These are phyloP conservation scores for Choreutis nemorana DNA, from an alignment of 2,888 invertebrate species.

Conservation along the genomic window DNA sequence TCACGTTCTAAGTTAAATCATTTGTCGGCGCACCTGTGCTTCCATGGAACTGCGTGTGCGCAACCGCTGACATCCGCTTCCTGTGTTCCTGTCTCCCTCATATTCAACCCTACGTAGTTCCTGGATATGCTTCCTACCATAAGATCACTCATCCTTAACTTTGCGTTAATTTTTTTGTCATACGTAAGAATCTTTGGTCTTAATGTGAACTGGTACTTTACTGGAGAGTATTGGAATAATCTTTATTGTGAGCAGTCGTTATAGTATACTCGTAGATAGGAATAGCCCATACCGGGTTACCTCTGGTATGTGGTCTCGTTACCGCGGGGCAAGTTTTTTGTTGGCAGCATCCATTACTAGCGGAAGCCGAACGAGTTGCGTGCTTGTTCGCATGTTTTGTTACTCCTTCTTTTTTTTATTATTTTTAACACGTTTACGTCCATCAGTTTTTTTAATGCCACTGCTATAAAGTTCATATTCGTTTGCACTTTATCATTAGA, in stretches of 20 bases:
- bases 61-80: conserved; percentile 48
- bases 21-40: conserved; percentile 31
- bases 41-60: conserved; percentile 16
- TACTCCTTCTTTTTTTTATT: too few species aligned
- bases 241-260: too few species aligned
- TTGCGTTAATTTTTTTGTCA: conserved; percentile 12
- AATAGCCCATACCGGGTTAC: conserved; percentile 10
- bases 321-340: conserved; percentile 34
- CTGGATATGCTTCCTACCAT: conserved; percentile 21
- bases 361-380: conserved; percentile 36
- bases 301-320: conserved; percentile 22
- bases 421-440: too few species aligned
- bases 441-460: too few species aligned
- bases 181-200: background rate
- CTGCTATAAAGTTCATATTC: too few species aligned
- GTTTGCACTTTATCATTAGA: too few species aligned
- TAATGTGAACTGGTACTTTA: conserved; percentile 12
- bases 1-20: conserved; percentile 29
- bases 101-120: conserved; percentile 21
- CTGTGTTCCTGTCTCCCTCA: conserved; percentile 37
- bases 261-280: too few species aligned
- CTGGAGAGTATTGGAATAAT: too few species aligned
- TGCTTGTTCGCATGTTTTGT: too few species aligned
- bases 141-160: conserved; percentile 15
- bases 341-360: conserved; percentile 26